These are phyloP conservation scores for Glareola pratincola DNA, from an alignment of 2,113 vertebrate genomes.

Conservation along the genomic window DNA sequence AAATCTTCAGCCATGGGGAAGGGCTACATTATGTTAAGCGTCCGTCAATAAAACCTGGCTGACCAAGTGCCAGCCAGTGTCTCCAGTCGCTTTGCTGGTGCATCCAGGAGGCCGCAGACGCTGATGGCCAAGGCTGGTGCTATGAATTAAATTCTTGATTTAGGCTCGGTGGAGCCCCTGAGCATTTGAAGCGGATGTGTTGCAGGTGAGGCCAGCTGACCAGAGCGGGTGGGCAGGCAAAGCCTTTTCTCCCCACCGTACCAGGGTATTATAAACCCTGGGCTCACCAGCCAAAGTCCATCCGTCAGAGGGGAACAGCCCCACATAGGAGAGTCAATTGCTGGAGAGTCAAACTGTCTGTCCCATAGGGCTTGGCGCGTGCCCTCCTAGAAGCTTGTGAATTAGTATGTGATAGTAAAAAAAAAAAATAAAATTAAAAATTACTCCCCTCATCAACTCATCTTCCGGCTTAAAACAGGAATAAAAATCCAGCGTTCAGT, in stretches of 20 bases:
- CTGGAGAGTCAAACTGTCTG: not conserved
- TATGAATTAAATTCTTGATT: not conserved
- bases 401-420: not conserved
- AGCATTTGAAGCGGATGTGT: not conserved
- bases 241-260: not conserved
- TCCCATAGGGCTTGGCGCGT: not conserved
- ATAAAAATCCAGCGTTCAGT: not conserved
- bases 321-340: rapidly evolving
- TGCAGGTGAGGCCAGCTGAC: not conserved
- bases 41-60: not conserved
- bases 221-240: not conserved
- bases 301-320: not conserved
- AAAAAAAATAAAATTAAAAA: not conserved
- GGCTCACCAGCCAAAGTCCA: not conserved
- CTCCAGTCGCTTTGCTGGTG: not conserved
- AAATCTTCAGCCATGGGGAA: not conserved
- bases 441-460: not conserved
- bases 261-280: not conserved
- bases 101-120: not conserved
- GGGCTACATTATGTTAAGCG: not conserved
- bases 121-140: not conserved
- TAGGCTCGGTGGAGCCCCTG: not conserved
- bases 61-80: not conserved
- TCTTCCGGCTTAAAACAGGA: not conserved
- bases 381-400: not conserved